phyloP scores from a whole-genome alignment of 2,113 vertebrate species.

The Gnathonemus longibarbis region DNA sequence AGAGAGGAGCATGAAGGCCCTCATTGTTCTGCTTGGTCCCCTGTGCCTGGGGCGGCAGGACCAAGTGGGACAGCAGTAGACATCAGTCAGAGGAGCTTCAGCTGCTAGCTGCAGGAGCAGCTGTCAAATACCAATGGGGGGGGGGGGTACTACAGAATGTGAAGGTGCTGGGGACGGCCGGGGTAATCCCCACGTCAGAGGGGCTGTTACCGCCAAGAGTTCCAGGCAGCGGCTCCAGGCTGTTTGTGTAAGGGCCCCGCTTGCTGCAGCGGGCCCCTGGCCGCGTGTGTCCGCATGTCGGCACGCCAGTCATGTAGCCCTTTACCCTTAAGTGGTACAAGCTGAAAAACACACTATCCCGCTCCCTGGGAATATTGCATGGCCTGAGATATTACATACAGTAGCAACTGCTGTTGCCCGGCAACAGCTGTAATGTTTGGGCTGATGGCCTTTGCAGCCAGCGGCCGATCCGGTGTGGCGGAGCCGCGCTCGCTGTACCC shows the following conservation, averaged over 20 bases:
- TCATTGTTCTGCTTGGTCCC: constrained; percentile 38
- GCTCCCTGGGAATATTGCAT: constrained; percentile 38
- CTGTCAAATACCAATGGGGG: constrained; percentile 45
- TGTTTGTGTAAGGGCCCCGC: neutral
- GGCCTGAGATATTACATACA: constrained; percentile 31
- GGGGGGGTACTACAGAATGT: constrained; percentile 16
- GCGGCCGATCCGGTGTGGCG: neutral
- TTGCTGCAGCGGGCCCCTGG: neutral
- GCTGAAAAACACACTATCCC: neutral
- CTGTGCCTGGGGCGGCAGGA: constrained; percentile 20
- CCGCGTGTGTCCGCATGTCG: neutral
- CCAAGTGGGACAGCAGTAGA: constrained; percentile 25
- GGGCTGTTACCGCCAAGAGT: neutral
- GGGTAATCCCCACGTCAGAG: fast-evolving
- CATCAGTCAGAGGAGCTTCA: constrained; percentile 44
- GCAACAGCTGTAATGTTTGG: constrained; percentile 29
- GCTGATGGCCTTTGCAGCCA: neutral
- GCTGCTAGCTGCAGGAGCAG: constrained; percentile 53
- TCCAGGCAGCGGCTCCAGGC: neutral
- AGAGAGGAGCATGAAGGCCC: constrained; percentile 31
- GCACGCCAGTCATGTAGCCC: neutral
- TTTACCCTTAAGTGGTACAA: constrained; percentile 21
- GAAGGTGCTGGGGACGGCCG: constrained; percentile 13
- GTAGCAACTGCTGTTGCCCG: constrained; percentile 34
- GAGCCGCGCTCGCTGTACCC: neutral